Evolutionary conservation across 2,797 vertebrate species (phyloP).

Genomic region (Enteromius anoplus): DNA sequence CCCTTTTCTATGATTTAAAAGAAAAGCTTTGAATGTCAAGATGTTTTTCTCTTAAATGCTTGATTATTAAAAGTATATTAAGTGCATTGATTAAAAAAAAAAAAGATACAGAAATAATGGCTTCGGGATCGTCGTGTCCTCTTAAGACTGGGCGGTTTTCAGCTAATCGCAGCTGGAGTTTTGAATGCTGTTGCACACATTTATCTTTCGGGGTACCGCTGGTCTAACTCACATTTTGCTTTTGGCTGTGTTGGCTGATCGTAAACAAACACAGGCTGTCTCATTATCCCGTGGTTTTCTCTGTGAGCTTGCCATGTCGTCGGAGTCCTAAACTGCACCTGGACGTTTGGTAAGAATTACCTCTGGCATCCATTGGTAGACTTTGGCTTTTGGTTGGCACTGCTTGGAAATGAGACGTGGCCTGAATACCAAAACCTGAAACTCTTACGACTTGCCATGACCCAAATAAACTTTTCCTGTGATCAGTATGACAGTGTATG

Average conservation of each 20-base stretch:
- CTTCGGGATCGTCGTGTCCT: slow-evolving; percentile 38
- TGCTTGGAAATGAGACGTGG: slow-evolving; percentile 10
- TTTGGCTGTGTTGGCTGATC: slow-evolving; percentile 40
- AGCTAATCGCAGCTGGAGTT: slow-evolving; percentile 41
- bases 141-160: slow-evolving; percentile 18
- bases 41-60: slow-evolving; percentile 43
- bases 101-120: slow-evolving; percentile 43
- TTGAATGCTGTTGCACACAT: slow-evolving; percentile 41
- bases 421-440: slow-evolving; percentile 26
- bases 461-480: neutral
- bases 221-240: slow-evolving; percentile 34
- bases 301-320: slow-evolving; percentile 26
- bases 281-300: slow-evolving; percentile 41
- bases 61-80: slow-evolving; percentile 45
- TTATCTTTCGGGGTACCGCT: slow-evolving; percentile 43
- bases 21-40: slow-evolving; percentile 43
- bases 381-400: slow-evolving; percentile 30
- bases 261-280: slow-evolving; percentile 43
- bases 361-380: slow-evolving; percentile 32
- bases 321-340: slow-evolving; percentile 34
- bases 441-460: neutral
- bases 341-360: slow-evolving; percentile 40
- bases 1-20: slow-evolving; percentile 43
- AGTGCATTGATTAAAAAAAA: slow-evolving; percentile 2
- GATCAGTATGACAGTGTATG: neutral